Conservation (phyloP, 2,888 invertebrate genomes). For the Acleris emargana region DNA sequence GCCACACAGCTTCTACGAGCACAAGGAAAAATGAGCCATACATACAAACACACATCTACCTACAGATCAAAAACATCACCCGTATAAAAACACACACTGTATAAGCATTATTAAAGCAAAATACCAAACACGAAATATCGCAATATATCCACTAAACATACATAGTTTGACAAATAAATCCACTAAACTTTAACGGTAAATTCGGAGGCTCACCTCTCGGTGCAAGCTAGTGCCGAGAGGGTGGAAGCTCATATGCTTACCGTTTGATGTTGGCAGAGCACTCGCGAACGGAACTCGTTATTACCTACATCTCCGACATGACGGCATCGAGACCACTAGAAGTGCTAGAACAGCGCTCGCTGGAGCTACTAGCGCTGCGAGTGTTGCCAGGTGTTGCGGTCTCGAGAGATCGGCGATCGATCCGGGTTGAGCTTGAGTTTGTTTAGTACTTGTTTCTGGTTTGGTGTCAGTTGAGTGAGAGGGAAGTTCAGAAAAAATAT, state of each 20-base stretch:
- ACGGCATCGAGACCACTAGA: conserved; percentile 16
- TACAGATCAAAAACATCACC: too few relatives aligned
- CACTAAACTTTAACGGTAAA: neutral
- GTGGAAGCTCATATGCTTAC: conserved; percentile 20
- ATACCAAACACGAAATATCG: too few relatives aligned
- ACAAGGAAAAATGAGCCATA: too few relatives aligned
- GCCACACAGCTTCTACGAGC: too few relatives aligned
- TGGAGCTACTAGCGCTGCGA: neutral
- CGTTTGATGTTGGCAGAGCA: conserved; percentile 27
- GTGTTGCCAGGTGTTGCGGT: conserved; percentile 2
- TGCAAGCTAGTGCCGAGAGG: neutral
- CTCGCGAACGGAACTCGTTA: conserved; percentile 31
- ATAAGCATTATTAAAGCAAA: too few relatives aligned
- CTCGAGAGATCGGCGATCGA: conserved; percentile 4
- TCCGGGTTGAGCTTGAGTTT: neutral
- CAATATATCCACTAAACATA: too few relatives aligned
- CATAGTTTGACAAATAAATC: too few relatives aligned
- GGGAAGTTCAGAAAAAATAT: too few relatives aligned
- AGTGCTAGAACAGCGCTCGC: conserved; percentile 5
- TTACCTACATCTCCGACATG: conserved; percentile 22
- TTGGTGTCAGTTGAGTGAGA: too few relatives aligned
- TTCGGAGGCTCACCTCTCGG: conserved; percentile 8
- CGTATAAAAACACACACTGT: too few relatives aligned
- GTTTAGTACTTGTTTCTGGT: too few relatives aligned
- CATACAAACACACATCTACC: too few relatives aligned